These are phyloP conservation scores for Stichodactyla helianthus DNA, from an alignment of 64 coral and sea anemone species.

Conservation along the genomic window DNA sequence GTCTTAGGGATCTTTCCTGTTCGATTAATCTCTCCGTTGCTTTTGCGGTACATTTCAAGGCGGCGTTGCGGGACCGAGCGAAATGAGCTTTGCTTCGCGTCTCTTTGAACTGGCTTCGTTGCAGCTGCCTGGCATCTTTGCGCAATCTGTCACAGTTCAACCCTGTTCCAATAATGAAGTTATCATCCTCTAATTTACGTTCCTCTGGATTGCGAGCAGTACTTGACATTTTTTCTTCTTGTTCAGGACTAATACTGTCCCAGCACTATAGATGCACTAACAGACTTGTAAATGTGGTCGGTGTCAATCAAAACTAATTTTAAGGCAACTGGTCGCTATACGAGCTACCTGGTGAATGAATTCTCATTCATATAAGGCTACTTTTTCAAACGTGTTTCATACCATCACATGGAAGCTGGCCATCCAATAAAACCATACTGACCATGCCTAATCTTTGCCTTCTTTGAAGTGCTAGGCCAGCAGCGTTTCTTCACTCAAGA, in stretches of 20 bases:
- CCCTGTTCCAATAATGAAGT: constrained; percentile 46
- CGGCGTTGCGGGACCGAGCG: constrained; percentile 37
- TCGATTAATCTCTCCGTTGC: constrained; percentile 30
- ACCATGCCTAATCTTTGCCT: too few relatives aligned
- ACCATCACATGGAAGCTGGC: too few relatives aligned
- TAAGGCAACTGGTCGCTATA: too few relatives aligned
- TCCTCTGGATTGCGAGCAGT: background rate
- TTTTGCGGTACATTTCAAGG: constrained; percentile 33
- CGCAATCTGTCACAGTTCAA: constrained; percentile 19
- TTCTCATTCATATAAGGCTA: too few relatives aligned
- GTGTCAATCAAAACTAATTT: too few relatives aligned
- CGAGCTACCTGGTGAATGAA: too few relatives aligned
- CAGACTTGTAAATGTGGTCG: too few relatives aligned
- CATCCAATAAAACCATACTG: too few relatives aligned
- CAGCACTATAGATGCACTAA: too few relatives aligned
- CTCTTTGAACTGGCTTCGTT: constrained; percentile 39
- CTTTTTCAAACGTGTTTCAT: too few relatives aligned
- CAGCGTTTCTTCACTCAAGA: background rate
- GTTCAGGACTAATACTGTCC: background rate
- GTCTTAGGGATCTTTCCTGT: constrained; percentile 21
- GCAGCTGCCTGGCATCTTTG: constrained; percentile 50
- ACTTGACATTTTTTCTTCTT: background rate
- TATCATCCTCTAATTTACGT: constrained; percentile 18
- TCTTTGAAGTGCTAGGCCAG: too few relatives aligned
- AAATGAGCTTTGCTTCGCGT: constrained; percentile 48